Base-by-base conservation (phyloP, 2,888 invertebrate species). In the Proisotoma minuta region DNA sequence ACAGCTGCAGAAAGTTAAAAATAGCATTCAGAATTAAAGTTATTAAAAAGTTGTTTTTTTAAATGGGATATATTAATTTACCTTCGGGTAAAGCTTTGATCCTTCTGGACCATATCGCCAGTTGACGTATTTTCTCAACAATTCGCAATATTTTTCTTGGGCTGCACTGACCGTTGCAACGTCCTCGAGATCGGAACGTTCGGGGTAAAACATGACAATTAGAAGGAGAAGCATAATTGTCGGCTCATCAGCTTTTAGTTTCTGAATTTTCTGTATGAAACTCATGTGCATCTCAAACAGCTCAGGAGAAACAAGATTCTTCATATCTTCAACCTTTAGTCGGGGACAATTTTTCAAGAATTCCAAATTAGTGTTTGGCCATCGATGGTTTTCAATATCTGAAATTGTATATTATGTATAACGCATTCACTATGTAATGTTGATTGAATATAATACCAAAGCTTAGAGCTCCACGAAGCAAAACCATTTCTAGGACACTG, bases 401-500 rank as follows among this genome's bases (percentile, higher is more conserved):
- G n/a, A n/a, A n/a, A n/a, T n/a, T n/a, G n/a, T n/a, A n/a, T n/a
- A n/a, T n/a, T n/a, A n/a, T n/a, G n/a, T n/a, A n/a, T n/a, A n/a
- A n/a, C n/a, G n/a, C n/a, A n/a, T n/a, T n/a, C n/a, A n/a, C n/a
- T n/a, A n/a, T n/a, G n/a, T n/a, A n/a, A n/a, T n/a, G n/a, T n/a
- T n/a, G n/a, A n/a, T n/a, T n/a, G n/a, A n/a, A n/a, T n/a, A n/a
- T n/a, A n/a, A n/a, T n/a, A n/a, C n/a, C 78, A 66, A 77, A 79
- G 23, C 76, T 76, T 71, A 78, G 76, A 2, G 79, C 78, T 12
- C 78, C 78, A 4, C 79, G 75, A 15, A 80, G 74, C 28, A 79
- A 76, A 73, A 79, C 78, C 68, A 80, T 77, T 70, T 80, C 80
- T 69, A 80, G 75, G 20, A 79, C 78, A 0, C 78, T 78, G 28